Percentiles rank a stretch among this genome's conserved stretches.
phyloP scores from a whole-genome alignment of 1,140 invertebrate species.

The Centruroides sculpturatus region DNA sequence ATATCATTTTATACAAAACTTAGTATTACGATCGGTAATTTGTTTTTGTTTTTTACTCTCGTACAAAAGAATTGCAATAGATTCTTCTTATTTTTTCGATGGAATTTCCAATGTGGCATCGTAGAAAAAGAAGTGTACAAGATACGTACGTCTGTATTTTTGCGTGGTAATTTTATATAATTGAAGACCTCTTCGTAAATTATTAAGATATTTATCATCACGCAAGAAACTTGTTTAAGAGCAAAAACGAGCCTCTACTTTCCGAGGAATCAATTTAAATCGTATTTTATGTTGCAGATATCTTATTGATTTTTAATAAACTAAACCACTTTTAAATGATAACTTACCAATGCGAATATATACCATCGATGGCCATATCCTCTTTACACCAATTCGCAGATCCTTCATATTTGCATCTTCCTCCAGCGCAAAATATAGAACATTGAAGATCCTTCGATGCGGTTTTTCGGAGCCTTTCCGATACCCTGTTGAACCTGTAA shows the following conservation, averaged over 20 bases:
- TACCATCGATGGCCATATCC: slow-evolving; percentile 55
- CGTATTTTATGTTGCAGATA: background rate
- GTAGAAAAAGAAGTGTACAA: too few species aligned
- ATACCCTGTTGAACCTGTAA: slow-evolving; percentile 37
- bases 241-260: background rate
- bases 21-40: too few species aligned
- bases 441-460: slow-evolving; percentile 53
- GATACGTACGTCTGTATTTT: too few species aligned
- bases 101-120: too few species aligned
- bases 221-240: background rate
- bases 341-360: slow-evolving; percentile 68
- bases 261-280: background rate
- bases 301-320: background rate
- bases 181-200: background rate
- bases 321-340: background rate
- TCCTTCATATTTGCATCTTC: slow-evolving; percentile 62
- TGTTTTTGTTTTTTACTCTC: too few species aligned
- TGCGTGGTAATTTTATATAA: background rate
- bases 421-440: slow-evolving; percentile 63
- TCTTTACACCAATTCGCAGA: slow-evolving; percentile 44
- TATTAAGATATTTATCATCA: background rate
- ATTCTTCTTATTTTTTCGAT: too few species aligned
- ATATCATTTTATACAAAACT: too few species aligned
- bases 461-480: slow-evolving; percentile 37
- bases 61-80: too few species aligned